A percentile compares a stretch with the other conserved stretches of the same genome.
Conservation (phyloP, 2,888 invertebrate species). For the Pyrgus malvae region DNA sequence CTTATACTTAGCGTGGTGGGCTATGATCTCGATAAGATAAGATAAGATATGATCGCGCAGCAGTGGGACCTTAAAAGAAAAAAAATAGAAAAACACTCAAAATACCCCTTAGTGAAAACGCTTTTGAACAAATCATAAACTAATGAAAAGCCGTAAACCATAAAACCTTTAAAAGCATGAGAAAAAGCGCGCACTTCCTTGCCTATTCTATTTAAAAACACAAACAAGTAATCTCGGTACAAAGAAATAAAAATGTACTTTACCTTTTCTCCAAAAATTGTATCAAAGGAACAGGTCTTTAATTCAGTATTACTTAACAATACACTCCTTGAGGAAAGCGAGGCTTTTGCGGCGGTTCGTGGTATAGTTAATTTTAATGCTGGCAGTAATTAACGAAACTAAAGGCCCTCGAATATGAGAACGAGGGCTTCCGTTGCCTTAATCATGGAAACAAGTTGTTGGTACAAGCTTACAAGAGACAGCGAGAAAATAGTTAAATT, state of each 20-base stretch:
- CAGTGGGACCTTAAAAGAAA: too few relatives aligned
- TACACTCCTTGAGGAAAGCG: constrained; percentile 39
- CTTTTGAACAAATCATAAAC: too few relatives aligned
- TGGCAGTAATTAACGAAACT: constrained; percentile 76
- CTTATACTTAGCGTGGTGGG: too few relatives aligned
- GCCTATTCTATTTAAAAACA: too few relatives aligned
- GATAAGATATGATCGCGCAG: too few relatives aligned
- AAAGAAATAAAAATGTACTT: neutral
- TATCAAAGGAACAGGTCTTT: constrained; percentile 12
- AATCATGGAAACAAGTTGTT: constrained; percentile 46
- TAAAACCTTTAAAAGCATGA: too few relatives aligned
- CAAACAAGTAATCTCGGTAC: too few relatives aligned
- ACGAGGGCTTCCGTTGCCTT: constrained; percentile 53
- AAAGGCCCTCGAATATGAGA: constrained; percentile 68
- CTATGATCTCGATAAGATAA: too few relatives aligned
- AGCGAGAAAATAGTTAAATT: constrained; percentile 32
- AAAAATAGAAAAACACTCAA: too few relatives aligned
- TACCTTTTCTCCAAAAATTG: neutral
- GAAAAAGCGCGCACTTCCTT: too few relatives aligned
- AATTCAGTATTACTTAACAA: constrained; percentile 30
- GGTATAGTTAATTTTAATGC: constrained; percentile 74
- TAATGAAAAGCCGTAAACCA: too few relatives aligned
- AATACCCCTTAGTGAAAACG: too few relatives aligned
- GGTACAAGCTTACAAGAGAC: constrained; percentile 28
- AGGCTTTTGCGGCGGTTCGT: constrained; percentile 57